A percentile compares a stretch with the other conserved stretches of the same genome.
phyloP scores from a whole-genome alignment of 2,797 vertebrate genomes.

The Sebastes oblongus region DNA sequence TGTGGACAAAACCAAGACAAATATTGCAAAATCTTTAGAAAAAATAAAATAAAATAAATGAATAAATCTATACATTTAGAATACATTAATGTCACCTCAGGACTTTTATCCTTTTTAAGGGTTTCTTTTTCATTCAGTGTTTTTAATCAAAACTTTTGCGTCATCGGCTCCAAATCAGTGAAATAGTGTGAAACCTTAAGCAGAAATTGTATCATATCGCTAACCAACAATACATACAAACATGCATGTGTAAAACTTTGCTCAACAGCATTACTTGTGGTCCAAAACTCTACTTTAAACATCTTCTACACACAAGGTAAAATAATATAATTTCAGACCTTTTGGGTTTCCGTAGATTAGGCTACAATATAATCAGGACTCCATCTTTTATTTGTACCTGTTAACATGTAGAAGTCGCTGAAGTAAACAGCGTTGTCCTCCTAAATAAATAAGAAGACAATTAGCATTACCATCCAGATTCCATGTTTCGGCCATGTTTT shows the following conservation, averaged over 20 bases:
- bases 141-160: not conserved
- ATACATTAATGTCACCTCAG: too few relatives aligned
- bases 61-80: too few relatives aligned
- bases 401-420: slow-evolving; percentile 87
- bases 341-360: not conserved
- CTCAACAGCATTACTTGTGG: not conserved
- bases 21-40: too few relatives aligned
- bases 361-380: not conserved
- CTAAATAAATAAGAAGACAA: slow-evolving; percentile 44
- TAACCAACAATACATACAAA: not conserved
- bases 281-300: not conserved
- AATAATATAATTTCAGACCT: not conserved
- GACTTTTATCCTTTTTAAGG: too few relatives aligned
- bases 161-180: not conserved
- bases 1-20: too few relatives aligned
- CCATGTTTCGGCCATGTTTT: not conserved
- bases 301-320: not conserved
- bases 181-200: not conserved
- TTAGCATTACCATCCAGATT: not conserved
- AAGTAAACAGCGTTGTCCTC: slow-evolving; percentile 73
- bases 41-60: too few relatives aligned
- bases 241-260: not conserved
- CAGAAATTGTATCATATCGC: not conserved
- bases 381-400: slow-evolving; percentile 67
- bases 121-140: not conserved